These are phyloP conservation scores for Pipistrellus kuhlii DNA, from an alignment of 2,797 vertebrate species.

Conservation along the genomic window DNA sequence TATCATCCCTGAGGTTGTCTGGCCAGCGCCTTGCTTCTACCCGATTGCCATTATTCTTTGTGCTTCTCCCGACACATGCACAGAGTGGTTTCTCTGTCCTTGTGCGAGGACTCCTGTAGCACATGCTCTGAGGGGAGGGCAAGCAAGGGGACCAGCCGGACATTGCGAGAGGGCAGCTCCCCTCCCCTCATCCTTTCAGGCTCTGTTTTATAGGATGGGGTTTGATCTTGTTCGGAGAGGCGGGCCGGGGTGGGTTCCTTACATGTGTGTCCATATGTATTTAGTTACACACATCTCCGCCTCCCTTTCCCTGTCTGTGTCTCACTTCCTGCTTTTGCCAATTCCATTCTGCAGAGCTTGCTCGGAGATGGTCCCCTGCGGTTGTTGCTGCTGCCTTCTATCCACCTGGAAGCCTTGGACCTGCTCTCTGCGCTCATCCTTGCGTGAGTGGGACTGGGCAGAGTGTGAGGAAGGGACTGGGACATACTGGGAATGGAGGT, in stretches of 20 bases:
- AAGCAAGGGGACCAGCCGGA: background rate
- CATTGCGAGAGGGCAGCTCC: no score
- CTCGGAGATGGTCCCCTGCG: constrained; percentile 92
- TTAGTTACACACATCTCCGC: background rate
- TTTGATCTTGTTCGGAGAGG: background rate
- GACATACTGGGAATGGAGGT: background rate
- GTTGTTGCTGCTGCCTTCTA: constrained; percentile 90
- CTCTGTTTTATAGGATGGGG: background rate
- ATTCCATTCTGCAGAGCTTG: constrained; percentile 86
- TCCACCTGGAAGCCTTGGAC: constrained; percentile 91
- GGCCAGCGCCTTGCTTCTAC: background rate
- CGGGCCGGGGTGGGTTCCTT: background rate
- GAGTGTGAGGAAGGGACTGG: background rate
- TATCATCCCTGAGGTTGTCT: background rate
- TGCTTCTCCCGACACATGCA: fast-evolving
- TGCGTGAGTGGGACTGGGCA: constrained; percentile 79
- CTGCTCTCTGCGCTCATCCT: constrained; percentile 91
- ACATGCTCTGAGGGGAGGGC: background rate
- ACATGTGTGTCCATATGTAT: background rate
- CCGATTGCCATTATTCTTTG: background rate
- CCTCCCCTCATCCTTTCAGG: background rate
- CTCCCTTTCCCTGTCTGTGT: background rate
- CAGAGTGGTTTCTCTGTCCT: background rate
- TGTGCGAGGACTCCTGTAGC: background rate
- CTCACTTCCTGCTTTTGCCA: background rate